Conservation (phyloP, 2,113 vertebrate species). For the Mirza zaza region DNA sequence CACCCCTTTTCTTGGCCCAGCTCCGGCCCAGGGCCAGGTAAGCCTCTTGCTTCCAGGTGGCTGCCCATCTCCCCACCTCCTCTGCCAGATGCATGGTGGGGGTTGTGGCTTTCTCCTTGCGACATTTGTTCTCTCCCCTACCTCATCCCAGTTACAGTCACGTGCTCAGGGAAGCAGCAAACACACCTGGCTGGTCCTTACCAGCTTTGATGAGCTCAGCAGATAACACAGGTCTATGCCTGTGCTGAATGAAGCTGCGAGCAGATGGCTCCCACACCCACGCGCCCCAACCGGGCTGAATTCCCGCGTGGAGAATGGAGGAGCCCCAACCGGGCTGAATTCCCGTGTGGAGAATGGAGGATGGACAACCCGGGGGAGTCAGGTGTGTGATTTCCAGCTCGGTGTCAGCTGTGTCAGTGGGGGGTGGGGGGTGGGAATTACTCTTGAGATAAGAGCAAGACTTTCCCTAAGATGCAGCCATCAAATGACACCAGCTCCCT, state of each 20-base stretch:
- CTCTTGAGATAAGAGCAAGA: background rate
- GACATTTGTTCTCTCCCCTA: background rate
- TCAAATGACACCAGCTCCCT: background rate
- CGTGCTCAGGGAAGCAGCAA: background rate
- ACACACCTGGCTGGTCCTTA: background rate
- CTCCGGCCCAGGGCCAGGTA: background rate
- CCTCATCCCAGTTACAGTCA: fast-evolving
- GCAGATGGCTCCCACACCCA: background rate
- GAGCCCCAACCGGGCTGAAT: background rate
- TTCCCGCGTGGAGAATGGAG: background rate
- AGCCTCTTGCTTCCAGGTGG: conserved; percentile 49
- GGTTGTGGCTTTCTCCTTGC: no score
- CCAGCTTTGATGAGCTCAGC: background rate
- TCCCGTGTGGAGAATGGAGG: background rate
- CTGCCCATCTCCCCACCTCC: background rate
- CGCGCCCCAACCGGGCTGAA: background rate
- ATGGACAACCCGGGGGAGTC: no score
- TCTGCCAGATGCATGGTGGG: background rate
- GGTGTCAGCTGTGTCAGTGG: background rate
- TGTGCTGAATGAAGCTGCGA: fast-evolving
- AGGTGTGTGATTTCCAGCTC: background rate
- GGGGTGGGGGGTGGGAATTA: background rate
- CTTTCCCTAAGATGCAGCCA: background rate
- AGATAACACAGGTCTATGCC: fast-evolving
- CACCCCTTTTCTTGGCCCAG: background rate